These are phyloP conservation scores for Aplysia californica DNA, from an alignment of 1,140 invertebrate species.

Conservation along the genomic window DNA sequence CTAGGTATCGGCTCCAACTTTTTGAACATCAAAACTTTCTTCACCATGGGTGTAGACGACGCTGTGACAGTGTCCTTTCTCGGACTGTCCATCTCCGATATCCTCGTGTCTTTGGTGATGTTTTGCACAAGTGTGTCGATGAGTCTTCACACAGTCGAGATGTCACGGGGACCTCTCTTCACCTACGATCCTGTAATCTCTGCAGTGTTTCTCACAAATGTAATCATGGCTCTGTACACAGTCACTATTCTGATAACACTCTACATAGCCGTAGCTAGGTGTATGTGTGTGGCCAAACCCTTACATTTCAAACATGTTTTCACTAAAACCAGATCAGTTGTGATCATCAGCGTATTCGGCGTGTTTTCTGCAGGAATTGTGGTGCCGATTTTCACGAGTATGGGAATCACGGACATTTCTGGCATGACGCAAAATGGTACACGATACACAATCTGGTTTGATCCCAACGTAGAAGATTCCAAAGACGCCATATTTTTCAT, in stretches of 20 bases:
- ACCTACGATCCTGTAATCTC: not conserved
- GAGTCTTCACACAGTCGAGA: not conserved
- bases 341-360: not conserved
- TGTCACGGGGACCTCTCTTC: not conserved
- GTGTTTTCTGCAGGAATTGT: not conserved
- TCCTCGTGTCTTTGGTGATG: not conserved
- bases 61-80: conserved; percentile 7
- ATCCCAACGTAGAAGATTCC: not conserved
- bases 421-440: not conserved
- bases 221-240: not conserved
- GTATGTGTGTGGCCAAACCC: too few relatives aligned
- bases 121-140: not conserved
- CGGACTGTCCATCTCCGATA: not conserved
- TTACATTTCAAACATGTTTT: conserved; percentile 2
- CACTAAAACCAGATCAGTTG: not conserved
- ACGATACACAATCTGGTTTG: not conserved
- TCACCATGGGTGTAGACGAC: conserved; percentile 6
- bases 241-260: not conserved
- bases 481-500: not conserved
- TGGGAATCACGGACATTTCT: not conserved
- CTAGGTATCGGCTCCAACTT: not conserved
- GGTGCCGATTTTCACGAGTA: not conserved
- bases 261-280: conserved; percentile 7
- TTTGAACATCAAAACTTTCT: not conserved
- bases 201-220: not conserved